These are phyloP conservation scores for Cetonia aurata DNA, from an alignment of 2,888 invertebrate genomes.

Conservation along the genomic window DNA sequence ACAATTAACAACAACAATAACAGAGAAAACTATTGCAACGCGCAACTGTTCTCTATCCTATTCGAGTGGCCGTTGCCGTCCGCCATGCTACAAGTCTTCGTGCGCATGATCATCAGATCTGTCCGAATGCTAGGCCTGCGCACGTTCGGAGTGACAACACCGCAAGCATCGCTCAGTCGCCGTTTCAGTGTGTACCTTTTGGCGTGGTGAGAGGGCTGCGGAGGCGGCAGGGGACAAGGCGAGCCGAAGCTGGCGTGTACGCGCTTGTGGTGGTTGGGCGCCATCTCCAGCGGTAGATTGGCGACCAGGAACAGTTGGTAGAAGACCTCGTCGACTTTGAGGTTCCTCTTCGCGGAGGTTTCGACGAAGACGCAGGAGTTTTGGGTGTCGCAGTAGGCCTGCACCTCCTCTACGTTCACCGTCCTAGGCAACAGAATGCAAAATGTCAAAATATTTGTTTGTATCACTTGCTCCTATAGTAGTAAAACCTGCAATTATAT, in stretches of 20 bases:
- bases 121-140: conserved; percentile 89
- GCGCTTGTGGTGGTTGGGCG: conserved; percentile 86
- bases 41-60: conserved; percentile 58
- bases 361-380: conserved; percentile 85
- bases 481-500: too few relatives aligned
- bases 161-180: conserved; percentile 87
- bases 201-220: conserved; percentile 74
- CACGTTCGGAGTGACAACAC: conserved; percentile 90
- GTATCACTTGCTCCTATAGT: too few relatives aligned
- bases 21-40: conserved; percentile 55
- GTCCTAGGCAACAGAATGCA: conserved; percentile 69
- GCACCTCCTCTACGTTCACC: conserved; percentile 82
- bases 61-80: conserved; percentile 73
- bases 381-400: conserved; percentile 82
- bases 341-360: conserved; percentile 86
- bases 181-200: conserved; percentile 84
- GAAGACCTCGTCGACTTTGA: conserved; percentile 86
- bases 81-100: conserved; percentile 81
- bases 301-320: conserved; percentile 86
- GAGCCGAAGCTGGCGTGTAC: conserved; percentile 83
- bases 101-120: conserved; percentile 89
- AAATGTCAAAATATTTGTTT: too few relatives aligned
- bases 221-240: conserved; percentile 79
- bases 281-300: conserved; percentile 89
- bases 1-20: conserved; percentile 28